A percentile compares a stretch with the other conserved stretches of the same genome.
phyloP scores from a whole-genome alignment of 2,113 vertebrate genomes.

The Notarius lentiginosus region DNA sequence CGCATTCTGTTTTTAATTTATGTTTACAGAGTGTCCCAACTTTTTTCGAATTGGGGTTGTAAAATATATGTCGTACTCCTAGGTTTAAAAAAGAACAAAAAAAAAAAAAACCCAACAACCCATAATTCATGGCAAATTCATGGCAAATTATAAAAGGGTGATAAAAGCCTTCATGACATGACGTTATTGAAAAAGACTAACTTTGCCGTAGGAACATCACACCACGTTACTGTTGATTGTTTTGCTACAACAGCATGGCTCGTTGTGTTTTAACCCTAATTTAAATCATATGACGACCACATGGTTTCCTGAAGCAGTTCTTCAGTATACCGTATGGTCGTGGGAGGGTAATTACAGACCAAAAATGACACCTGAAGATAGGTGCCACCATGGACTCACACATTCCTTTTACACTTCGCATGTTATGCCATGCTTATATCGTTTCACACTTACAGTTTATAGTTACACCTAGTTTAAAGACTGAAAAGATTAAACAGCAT shows the following conservation, averaged over 20 bases:
- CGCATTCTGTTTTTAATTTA: too few species aligned
- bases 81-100: too few species aligned
- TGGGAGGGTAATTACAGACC: slow-evolving; percentile 4
- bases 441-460: slow-evolving; percentile 17
- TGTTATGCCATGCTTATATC: not conserved
- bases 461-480: slow-evolving; percentile 13
- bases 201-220: not conserved
- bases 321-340: not conserved
- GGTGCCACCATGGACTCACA: slow-evolving; percentile 1
- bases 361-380: slow-evolving; percentile 11
- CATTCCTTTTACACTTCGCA: slow-evolving; percentile 8
- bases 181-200: not conserved
- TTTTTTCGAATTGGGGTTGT: too few species aligned
- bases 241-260: not conserved
- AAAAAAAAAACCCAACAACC: too few species aligned
- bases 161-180: not conserved
- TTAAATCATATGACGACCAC: not conserved
- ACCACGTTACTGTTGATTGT: not conserved
- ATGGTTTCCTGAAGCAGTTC: not conserved
- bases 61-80: too few species aligned
- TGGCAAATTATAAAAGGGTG: not conserved
- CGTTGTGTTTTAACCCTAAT: not conserved
- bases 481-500: not conserved
- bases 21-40: too few species aligned
- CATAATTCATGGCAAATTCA: not conserved